These are phyloP conservation scores for Amia ocellicauda DNA, from an alignment of 2,113 vertebrate species.

Conservation along the genomic window DNA sequence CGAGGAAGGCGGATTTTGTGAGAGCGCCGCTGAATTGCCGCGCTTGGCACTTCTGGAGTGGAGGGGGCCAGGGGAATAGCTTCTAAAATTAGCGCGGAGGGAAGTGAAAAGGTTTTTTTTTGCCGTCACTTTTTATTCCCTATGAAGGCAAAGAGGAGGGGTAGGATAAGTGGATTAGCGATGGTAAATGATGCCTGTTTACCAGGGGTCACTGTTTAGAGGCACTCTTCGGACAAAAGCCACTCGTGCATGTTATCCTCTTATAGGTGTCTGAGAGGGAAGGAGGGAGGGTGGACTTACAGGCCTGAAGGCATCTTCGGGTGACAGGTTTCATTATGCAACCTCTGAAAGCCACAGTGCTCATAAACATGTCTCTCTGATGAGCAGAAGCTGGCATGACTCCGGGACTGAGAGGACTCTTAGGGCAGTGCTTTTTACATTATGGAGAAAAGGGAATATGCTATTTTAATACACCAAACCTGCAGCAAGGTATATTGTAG, in stretches of 20 bases:
- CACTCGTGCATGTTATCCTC: background rate
- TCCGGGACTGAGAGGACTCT: too few relatives aligned
- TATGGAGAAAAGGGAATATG: too few relatives aligned
- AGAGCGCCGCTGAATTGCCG: slow-evolving; percentile 1
- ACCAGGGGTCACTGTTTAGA: background rate
- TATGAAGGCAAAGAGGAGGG: slow-evolving; percentile 20
- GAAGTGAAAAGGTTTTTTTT: background rate
- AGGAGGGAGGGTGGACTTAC: background rate
- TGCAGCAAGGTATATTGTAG: too few relatives aligned
- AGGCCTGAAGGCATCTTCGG: background rate
- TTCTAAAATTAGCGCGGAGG: slow-evolving; percentile 16
- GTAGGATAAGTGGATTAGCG: slow-evolving; percentile 9
- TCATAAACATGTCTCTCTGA: background rate
- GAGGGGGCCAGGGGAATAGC: background rate
- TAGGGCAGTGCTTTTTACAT: too few relatives aligned
- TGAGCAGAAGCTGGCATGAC: background rate
- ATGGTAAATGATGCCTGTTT: slow-evolving; percentile 11
- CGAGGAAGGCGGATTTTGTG: background rate
- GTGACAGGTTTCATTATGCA: background rate
- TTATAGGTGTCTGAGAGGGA: too few relatives aligned
- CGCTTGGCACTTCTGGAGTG: background rate
- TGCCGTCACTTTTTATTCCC: slow-evolving; percentile 22
- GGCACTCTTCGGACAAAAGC: slow-evolving; percentile 1
- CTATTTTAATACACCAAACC: too few relatives aligned
- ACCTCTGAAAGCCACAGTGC: background rate